A percentile compares a stretch with the other conserved stretches of the same genome.
These are phyloP conservation scores for Anticlea derivata DNA, from an alignment of 2,888 invertebrate species.

Conservation along the genomic window DNA sequence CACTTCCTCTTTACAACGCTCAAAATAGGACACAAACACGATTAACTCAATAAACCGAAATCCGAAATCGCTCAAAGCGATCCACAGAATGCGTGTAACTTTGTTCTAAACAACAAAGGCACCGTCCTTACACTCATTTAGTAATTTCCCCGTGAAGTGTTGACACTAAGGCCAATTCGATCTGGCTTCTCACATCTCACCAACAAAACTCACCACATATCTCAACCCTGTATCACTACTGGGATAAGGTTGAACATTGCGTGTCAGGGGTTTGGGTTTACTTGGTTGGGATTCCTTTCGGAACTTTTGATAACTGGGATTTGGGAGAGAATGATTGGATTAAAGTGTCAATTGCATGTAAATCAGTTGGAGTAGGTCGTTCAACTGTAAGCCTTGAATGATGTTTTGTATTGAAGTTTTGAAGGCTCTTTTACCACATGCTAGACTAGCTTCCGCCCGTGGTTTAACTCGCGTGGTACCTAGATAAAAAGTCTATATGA, in stretches of 20 bases:
- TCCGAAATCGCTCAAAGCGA: constrained; percentile 30
- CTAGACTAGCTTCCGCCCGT: too few species aligned
- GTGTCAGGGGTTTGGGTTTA: not conserved
- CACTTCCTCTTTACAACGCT: not conserved
- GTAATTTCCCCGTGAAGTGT: constrained; percentile 69
- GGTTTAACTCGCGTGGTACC: too few species aligned
- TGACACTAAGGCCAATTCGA: constrained; percentile 79
- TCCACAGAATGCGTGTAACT: constrained; percentile 57
- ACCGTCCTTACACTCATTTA: constrained; percentile 55
- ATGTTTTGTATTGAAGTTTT: constrained; percentile 6
- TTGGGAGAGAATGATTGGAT: constrained; percentile 49
- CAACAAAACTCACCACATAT: constrained; percentile 39
- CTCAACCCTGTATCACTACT: constrained; percentile 26
- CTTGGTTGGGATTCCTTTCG: constrained; percentile 48
- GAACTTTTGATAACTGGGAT: constrained; percentile 57
- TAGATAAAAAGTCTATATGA: too few species aligned
- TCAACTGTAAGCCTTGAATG: constrained; percentile 25
- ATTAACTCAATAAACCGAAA: constrained; percentile 28
- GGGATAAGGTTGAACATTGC: constrained; percentile 42
- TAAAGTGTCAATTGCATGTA: constrained; percentile 43
- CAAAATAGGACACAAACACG: constrained; percentile 20
- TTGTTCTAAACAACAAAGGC: constrained; percentile 62
- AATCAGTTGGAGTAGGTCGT: constrained; percentile 32
- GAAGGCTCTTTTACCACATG: not conserved
- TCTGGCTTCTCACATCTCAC: constrained; percentile 65